Conservation (phyloP, 2,888 invertebrate genomes). For the Harmothoe impar region DNA sequence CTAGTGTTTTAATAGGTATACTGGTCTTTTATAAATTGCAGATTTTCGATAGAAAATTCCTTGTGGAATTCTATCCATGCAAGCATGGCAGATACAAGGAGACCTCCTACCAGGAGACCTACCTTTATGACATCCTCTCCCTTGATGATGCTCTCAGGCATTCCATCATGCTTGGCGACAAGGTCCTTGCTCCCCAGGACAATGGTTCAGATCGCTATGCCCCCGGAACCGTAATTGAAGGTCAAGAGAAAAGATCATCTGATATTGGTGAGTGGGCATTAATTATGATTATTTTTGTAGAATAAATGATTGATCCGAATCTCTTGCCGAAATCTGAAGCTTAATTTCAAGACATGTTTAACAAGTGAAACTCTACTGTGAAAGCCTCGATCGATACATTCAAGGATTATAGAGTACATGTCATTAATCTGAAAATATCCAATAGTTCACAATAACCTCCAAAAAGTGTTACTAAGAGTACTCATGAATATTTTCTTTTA, state of each 20-base stretch:
- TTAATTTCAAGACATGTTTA: too few relatives aligned
- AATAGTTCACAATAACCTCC: too few relatives aligned
- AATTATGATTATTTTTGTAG: not conserved
- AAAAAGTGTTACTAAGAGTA: too few relatives aligned
- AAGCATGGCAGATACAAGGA: conserved; percentile 81
- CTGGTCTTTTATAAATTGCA: conserved; percentile 40
- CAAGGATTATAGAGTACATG: too few relatives aligned
- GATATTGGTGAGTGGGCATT: conserved; percentile 56
- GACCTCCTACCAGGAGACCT: conserved; percentile 82
- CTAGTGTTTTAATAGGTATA: too few relatives aligned
- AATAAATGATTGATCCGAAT: not conserved
- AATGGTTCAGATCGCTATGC: conserved; percentile 80
- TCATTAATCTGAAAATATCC: too few relatives aligned
- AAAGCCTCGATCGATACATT: too few relatives aligned
- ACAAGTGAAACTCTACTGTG: too few relatives aligned
- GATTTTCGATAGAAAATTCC: conserved; percentile 75
- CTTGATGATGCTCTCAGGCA: conserved; percentile 80
- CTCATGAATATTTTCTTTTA: too few relatives aligned
- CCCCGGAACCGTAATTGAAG: conserved; percentile 81
- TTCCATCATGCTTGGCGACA: conserved; percentile 80
- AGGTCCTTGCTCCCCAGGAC: conserved; percentile 81
- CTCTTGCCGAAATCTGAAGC: too few relatives aligned
- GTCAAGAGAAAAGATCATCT: conserved; percentile 77
- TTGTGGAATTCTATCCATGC: conserved; percentile 81
- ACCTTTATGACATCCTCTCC: conserved; percentile 81